phyloP scores from a whole-genome alignment of 92 coral and sea anemone genomes.

The Micromussa lordhowensis region DNA sequence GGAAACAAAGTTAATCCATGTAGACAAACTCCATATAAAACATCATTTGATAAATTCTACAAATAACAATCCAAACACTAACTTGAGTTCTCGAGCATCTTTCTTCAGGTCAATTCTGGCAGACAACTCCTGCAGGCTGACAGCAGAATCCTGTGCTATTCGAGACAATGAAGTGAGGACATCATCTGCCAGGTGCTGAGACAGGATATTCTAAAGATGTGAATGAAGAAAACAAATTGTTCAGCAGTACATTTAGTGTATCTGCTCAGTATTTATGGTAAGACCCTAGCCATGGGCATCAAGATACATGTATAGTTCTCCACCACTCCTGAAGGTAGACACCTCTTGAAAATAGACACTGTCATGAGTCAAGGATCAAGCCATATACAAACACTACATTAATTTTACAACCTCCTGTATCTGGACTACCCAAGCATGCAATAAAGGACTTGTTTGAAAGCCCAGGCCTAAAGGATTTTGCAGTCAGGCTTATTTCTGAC shows the following conservation, averaged over 20 bases:
- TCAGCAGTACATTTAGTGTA: neutral
- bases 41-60: too few species aligned
- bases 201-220: slow-evolving; percentile 62
- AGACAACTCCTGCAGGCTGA: slow-evolving; percentile 80
- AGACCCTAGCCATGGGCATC: neutral
- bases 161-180: slow-evolving; percentile 78
- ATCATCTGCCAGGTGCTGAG: slow-evolving; percentile 79
- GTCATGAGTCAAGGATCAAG: too few species aligned
- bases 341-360: too few species aligned
- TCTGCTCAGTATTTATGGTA: neutral
- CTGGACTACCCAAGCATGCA: too few species aligned
- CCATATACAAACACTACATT: too few species aligned
- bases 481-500: too few species aligned
- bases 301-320: too few species aligned
- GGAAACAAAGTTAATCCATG: neutral
- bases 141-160: slow-evolving; percentile 87
- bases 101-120: slow-evolving; percentile 81
- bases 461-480: too few species aligned
- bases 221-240: neutral
- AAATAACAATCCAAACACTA: slow-evolving; percentile 23
- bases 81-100: slow-evolving; percentile 96
- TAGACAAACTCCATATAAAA: neutral
- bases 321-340: too few species aligned
- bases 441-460: too few species aligned
- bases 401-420: too few species aligned